These are phyloP conservation scores for Marmota monax DNA, from an alignment of 2,113 vertebrate genomes.

Conservation along the genomic window DNA sequence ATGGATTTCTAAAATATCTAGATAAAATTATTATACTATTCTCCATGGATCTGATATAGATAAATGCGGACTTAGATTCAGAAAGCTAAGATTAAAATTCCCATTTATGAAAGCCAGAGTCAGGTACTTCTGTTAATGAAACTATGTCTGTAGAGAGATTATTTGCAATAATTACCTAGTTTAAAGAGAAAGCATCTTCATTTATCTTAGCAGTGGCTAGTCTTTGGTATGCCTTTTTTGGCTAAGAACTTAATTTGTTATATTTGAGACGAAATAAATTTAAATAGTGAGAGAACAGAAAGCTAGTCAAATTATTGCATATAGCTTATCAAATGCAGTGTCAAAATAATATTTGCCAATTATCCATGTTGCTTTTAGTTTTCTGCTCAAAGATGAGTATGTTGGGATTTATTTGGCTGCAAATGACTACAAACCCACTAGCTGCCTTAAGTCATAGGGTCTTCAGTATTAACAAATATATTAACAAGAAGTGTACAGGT, in stretches of 20 bases:
- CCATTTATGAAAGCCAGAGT: not conserved
- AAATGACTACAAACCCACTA: not conserved
- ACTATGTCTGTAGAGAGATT: not conserved
- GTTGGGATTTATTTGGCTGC: not conserved
- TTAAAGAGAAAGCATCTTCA: not conserved
- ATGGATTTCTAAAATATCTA: not conserved
- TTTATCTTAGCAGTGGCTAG: not conserved
- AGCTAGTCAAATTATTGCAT: not conserved
- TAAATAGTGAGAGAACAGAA: not conserved
- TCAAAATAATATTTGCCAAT: not conserved
- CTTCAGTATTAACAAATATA: not conserved
- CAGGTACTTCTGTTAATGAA: conserved; percentile 1
- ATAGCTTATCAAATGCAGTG: not conserved
- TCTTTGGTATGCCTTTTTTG: not conserved
- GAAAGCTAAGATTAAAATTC: not conserved
- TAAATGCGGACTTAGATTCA: not conserved
- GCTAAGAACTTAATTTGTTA: not conserved
- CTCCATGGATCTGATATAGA: not conserved
- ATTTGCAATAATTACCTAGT: not conserved
- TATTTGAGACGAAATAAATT: conserved; percentile 3
- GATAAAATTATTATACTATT: not conserved
- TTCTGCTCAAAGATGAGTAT: not conserved
- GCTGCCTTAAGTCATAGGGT: not conserved
- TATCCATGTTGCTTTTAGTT: not conserved
- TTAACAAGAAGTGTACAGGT: not conserved